Evolutionary conservation across 2,888 invertebrate species (phyloP), one percentile per base, ranked within the genome.

Genomic region (Boloria euphrosyne): DNA sequence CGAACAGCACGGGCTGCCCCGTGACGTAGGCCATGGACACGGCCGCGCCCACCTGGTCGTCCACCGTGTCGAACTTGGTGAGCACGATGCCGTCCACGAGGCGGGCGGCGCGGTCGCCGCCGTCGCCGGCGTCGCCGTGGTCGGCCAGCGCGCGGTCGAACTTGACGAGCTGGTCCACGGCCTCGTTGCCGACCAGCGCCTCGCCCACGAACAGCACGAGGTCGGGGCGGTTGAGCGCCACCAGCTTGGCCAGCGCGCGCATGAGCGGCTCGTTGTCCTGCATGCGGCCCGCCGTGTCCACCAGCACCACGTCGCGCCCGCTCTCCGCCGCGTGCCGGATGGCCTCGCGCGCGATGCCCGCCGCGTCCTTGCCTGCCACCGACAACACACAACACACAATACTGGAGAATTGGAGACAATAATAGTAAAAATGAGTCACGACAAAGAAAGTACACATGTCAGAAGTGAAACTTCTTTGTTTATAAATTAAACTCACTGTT

Each of bases 11-110:
- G 0, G 99, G 99, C 87, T 99, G 99, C 0, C 99, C 99, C 0
- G 99, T 99, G 71, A 99, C 98, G 87, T 99, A 99, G 0, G 99
- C 99, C 99, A 99, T 99, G 16, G 99, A 99, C 77, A 99, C 98
- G 17, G 99, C 99, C 51, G 99, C 99, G 13, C 99, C 99, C 27
- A 99, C 97, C 93, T 99, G 99, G 87, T 99, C 99, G 85, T 99
- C 99, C 78, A 99, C 99, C 0, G 99, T 99, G 87, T 99, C 99
- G 90, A 99, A 99, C 91, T 99, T 99, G 7, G 99, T 99, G 55
- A 99, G 94, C 13, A 99, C 98, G 76, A 99, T 99, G 59, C 99
- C 99, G 89, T 99, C 99, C 76, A 99, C 99, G 53, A 98, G 95
- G 81, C 98, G 98, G 22, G 1, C 0, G 98, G 98, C 84, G 95